phyloP scores from a whole-genome alignment of 2,797 vertebrate genomes.

The Erethizon dorsatum region DNA sequence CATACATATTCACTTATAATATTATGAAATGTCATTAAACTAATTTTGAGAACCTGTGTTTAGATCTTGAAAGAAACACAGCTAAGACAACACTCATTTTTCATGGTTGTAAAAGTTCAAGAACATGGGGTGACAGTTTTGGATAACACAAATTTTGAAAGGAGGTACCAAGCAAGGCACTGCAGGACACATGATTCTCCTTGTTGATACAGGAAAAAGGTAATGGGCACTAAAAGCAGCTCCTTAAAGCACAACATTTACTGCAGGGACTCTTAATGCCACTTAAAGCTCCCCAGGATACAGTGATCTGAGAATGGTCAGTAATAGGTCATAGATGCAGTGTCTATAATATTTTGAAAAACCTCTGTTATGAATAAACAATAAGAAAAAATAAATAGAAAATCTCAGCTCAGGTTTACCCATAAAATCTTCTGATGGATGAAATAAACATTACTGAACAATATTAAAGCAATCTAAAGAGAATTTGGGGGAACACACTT shows the following conservation, averaged over 20 bases:
- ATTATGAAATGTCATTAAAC: constrained; percentile 24
- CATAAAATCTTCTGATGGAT: neutral
- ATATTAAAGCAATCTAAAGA: constrained; percentile 1
- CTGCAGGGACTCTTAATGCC: neutral
- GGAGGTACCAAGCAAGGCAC: neutral
- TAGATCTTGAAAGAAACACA: neutral
- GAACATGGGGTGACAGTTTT: neutral
- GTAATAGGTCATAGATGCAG: neutral
- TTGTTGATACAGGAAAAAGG: neutral
- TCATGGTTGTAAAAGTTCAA: neutral
- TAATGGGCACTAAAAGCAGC: neutral
- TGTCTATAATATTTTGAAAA: neutral
- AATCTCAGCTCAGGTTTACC: neutral
- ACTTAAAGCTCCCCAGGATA: neutral
- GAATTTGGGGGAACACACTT: neutral
- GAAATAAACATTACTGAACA: constrained; percentile 4
- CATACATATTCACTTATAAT: neutral
- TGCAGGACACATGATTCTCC: neutral
- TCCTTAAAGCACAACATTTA: neutral
- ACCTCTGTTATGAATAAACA: neutral
- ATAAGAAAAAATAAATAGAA: neutral
- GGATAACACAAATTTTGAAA: neutral
- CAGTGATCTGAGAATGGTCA: neutral
- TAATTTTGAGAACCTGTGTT: neutral
- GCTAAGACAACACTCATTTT: neutral